phyloP scores from a whole-genome alignment of 2,888 invertebrate species.

The Emmelina monodactyla region DNA sequence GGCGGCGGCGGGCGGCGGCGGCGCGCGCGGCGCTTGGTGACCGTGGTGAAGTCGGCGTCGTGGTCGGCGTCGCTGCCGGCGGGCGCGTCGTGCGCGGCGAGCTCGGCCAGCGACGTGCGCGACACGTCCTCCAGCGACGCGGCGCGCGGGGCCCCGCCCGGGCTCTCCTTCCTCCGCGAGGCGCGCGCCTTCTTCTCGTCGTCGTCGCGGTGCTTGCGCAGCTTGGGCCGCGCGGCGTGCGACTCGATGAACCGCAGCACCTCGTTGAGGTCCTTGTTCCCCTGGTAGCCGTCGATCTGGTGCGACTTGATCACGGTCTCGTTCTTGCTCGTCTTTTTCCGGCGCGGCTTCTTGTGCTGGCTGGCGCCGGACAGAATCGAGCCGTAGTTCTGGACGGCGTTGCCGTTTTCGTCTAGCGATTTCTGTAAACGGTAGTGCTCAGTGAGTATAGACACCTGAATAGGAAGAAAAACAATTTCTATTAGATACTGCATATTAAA shows the following conservation, averaged over 20 bases:
- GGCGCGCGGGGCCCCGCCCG: background rate
- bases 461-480: no score
- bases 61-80: constrained; percentile 26
- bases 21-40: constrained; percentile 68
- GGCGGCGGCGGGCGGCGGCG: constrained; percentile 81
- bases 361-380: constrained; percentile 52
- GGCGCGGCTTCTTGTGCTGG: constrained; percentile 62
- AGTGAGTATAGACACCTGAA: no score
- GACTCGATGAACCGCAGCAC: constrained; percentile 82
- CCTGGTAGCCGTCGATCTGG: constrained; percentile 80
- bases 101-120: constrained; percentile 4
- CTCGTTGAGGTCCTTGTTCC: constrained; percentile 79
- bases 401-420: constrained; percentile 82
- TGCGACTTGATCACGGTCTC: constrained; percentile 66
- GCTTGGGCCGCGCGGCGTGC: constrained; percentile 42
- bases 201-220: constrained; percentile 51
- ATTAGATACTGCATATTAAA: no score
- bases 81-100: constrained; percentile 12
- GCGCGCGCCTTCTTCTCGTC: constrained; percentile 57
- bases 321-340: constrained; percentile 69
- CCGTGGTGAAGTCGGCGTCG: constrained; percentile 25
- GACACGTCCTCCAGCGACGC: background rate
- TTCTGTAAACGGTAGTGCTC: constrained; percentile 68
- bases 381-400: constrained; percentile 69
- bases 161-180: constrained; percentile 46